Conservation (phyloP, 2,113 vertebrate genomes). For the Phaethornis superciliosus region DNA sequence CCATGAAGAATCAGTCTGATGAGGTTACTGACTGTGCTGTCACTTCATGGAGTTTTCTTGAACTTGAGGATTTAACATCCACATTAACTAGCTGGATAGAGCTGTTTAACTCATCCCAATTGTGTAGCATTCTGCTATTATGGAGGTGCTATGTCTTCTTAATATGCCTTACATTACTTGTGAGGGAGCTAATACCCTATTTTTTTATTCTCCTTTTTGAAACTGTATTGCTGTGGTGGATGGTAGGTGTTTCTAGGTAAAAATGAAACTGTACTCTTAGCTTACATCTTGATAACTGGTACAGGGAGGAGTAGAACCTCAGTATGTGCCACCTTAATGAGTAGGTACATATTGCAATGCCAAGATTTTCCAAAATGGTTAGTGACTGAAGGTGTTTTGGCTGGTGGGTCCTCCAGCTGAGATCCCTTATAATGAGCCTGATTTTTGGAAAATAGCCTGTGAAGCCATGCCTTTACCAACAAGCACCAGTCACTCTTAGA, state of each 20-base stretch:
- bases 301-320: not conserved
- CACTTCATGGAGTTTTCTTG: not conserved
- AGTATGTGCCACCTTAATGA: accelerated
- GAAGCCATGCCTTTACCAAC: not conserved
- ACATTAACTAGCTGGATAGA: not conserved
- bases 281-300: not conserved
- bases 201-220: not conserved
- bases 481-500: not conserved
- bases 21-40: not conserved
- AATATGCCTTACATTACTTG: not conserved
- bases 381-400: not conserved
- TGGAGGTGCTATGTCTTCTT: not conserved
- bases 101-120: not conserved
- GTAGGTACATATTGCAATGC: not conserved
- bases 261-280: not conserved
- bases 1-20: not conserved
- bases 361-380: not conserved
- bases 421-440: not conserved
- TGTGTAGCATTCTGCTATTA: not conserved
- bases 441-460: not conserved
- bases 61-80: not conserved
- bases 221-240: not conserved
- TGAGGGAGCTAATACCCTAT: not conserved
- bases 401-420: not conserved
- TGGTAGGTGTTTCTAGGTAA: not conserved